Conservation (phyloP, 1,140 invertebrate genomes). For the Zaprionus davidi region DNA sequence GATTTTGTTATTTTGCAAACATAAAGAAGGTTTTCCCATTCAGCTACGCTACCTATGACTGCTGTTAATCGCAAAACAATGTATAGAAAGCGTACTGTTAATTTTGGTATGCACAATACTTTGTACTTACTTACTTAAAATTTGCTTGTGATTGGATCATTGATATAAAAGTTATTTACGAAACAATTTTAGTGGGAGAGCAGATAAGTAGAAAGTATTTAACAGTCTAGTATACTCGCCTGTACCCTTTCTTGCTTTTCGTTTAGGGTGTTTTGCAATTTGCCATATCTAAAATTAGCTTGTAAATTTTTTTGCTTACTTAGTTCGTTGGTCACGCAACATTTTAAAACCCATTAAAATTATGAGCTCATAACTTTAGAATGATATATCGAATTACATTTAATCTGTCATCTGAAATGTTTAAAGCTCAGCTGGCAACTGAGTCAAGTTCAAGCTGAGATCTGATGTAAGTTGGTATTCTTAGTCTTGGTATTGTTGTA, state of each 20-base stretch:
- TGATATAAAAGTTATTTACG: no score
- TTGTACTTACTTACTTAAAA: no score
- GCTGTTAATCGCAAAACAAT: no score
- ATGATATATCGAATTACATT: constrained; percentile 3
- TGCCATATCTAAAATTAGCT: not conserved
- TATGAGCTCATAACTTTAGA: not conserved
- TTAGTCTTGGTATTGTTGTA: not conserved
- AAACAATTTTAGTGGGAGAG: no score
- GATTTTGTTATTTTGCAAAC: no score
- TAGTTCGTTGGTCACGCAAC: not conserved
- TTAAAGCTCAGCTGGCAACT: not conserved
- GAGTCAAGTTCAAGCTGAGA: not conserved
- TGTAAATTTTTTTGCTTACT: not conserved
- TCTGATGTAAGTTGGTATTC: not conserved
- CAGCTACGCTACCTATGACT: no score
- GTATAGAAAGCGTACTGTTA: no score
- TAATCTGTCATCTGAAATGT: constrained; percentile 1
- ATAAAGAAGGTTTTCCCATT: no score
- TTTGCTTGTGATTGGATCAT: no score
- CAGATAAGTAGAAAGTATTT: no score
- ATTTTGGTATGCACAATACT: no score
- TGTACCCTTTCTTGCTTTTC: not conserved
- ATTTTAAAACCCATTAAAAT: constrained; percentile 6
- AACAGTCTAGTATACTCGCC: no score
- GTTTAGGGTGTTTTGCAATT: not conserved